Base-by-base conservation (phyloP, 2,888 invertebrate species). In the Heliconius sara region DNA sequence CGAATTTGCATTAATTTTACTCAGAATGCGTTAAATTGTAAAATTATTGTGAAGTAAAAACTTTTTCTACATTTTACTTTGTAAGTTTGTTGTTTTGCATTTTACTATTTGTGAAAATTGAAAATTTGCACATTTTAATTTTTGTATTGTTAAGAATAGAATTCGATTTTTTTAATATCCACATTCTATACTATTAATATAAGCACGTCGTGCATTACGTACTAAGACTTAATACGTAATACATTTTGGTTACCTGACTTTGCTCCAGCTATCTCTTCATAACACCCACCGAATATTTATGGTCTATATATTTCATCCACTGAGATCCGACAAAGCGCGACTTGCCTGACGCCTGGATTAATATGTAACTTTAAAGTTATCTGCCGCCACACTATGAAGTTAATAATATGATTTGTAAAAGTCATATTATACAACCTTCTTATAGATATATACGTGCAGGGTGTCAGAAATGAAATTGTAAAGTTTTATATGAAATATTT, bases 241-340 rank as follows among this genome's bases (percentile, higher is more conserved):
- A 88, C 87, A 89, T 92, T 89, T 90, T 86, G 87, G 89, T 91
- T 91, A 91, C 89, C 88, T 90, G 90, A 89, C 88, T 87, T 84
- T 85, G 85, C 84, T 85, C 86, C 85, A 88, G 90, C 87, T 92
- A 93, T 93, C 93, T 93, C 89, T 85, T 85, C 88, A 89, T 88
- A 90, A 90, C 93, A 92, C 89, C 91, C 91, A 88, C 90, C 89
- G 90, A 92, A 91, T 93, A 93, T 93, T 92, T 92, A 94, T 93
- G 89, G 89, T 90, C 87, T 85, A 91, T 91, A 93, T 93, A 93
- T 92, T 90, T 93, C 92, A 90, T 90, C 84, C 88, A 89, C 88
- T 84, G 78, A 86, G 88, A 87, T 87, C 85, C 88, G 91, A 89
- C 89, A 91, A 92, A 91, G 91, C 88, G 89, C 89, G 89, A 90